A percentile compares a stretch with the other conserved stretches of the same genome.
These are phyloP conservation scores for Leptinotarsa haldemani DNA, from an alignment of 2,888 invertebrate species.

Conservation along the genomic window DNA sequence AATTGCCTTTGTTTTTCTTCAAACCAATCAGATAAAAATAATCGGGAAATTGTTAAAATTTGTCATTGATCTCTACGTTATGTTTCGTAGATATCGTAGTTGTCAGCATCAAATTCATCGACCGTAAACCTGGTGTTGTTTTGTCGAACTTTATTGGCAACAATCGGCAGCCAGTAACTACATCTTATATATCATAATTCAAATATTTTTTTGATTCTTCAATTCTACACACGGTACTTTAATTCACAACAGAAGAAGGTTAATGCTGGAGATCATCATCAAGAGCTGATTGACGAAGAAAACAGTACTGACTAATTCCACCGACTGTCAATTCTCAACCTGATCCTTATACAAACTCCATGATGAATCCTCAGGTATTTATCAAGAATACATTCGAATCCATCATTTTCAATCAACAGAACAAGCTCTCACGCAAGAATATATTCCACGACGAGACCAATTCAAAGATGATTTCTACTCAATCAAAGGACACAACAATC, in stretches of 20 bases:
- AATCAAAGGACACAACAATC: slow-evolving; percentile 29
- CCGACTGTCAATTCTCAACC: not conserved
- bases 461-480: slow-evolving; percentile 11
- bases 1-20: too few relatives aligned
- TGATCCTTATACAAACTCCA: not conserved
- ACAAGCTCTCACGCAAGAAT: not conserved
- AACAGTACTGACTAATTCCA: not conserved
- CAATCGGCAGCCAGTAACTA: too few relatives aligned
- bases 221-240: too few relatives aligned
- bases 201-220: too few relatives aligned
- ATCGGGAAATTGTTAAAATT: too few relatives aligned
- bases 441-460: slow-evolving; percentile 9
- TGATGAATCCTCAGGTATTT: slow-evolving; percentile 1
- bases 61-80: too few relatives aligned
- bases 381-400: not conserved
- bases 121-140: too few relatives aligned
- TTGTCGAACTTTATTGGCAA: too few relatives aligned
- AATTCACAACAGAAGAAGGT: not conserved
- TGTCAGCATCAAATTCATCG: too few relatives aligned
- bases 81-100: too few relatives aligned
- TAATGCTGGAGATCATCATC: not conserved
- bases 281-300: not conserved
- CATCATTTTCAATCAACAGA: slow-evolving; percentile 21
- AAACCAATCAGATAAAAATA: too few relatives aligned
- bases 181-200: too few relatives aligned